A percentile compares a stretch with the other conserved stretches of the same genome.
These are phyloP conservation scores for Panagrolaimus sp. DNA, from an alignment of 1,140 invertebrate species.

Conservation along the genomic window DNA sequence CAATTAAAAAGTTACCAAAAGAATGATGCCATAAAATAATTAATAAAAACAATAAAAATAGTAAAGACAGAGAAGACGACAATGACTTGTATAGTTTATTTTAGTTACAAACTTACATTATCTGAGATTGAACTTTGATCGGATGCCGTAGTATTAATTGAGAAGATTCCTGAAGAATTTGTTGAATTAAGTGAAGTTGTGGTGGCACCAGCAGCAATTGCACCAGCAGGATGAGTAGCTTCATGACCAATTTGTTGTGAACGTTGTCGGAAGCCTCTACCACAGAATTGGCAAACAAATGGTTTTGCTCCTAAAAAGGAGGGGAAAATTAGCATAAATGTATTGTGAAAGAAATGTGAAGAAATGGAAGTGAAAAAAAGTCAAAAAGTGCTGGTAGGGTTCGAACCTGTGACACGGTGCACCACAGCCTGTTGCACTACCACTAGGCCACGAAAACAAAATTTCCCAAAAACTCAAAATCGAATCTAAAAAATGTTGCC, in stretches of 20 bases:
- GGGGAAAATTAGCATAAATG: conserved; percentile 11
- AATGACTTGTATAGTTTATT: too few species aligned
- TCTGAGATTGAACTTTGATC: conserved; percentile 2
- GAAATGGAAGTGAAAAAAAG: neutral
- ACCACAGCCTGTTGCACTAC: too few species aligned
- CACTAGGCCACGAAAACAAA: too few species aligned
- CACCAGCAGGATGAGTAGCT: conserved; percentile 33
- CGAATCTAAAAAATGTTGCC: too few species aligned
- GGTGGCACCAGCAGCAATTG: neutral
- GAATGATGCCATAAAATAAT: too few species aligned
- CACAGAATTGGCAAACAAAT: conserved; percentile 50
- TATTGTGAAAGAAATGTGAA: too few species aligned
- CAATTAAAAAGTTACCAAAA: too few species aligned
- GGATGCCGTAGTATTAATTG: neutral
- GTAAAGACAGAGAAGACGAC: too few species aligned
- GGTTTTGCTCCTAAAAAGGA: conserved; percentile 46
- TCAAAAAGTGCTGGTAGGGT: too few species aligned
- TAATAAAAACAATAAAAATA: too few species aligned
- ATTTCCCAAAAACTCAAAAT: neutral
- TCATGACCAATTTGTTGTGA: conserved; percentile 56
- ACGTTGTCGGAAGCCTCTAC: conserved; percentile 48
- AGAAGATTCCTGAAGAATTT: neutral
- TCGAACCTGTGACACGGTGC: too few species aligned
- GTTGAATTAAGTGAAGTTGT: neutral
- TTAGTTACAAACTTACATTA: conserved; percentile 1